Percentiles rank a stretch among this genome's conserved stretches.
Conservation (phyloP, 2,113 vertebrate genomes). For the Plecotus auritus region DNA sequence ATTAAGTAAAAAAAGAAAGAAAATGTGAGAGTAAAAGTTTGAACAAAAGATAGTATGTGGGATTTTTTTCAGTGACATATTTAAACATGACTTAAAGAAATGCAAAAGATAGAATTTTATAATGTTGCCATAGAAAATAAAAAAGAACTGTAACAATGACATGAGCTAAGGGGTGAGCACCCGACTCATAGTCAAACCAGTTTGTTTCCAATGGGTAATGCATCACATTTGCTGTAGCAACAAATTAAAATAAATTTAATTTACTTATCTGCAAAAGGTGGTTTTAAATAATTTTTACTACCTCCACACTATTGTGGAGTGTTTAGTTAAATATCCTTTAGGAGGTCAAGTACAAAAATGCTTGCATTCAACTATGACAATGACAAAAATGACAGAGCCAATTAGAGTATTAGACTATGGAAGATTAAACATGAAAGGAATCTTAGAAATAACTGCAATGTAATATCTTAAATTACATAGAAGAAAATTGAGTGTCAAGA, state of each 20-base stretch:
- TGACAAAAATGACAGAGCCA: constrained; percentile 45
- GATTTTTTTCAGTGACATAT: background rate
- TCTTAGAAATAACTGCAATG: constrained; percentile 19
- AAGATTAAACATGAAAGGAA: constrained; percentile 36
- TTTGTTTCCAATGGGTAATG: background rate
- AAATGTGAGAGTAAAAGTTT: background rate
- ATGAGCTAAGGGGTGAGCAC: background rate
- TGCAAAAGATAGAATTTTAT: background rate
- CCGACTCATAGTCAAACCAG: background rate
- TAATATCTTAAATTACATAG: constrained; percentile 15
- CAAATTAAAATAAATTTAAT: constrained; percentile 27
- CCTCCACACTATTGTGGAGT: background rate
- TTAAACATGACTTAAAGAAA: background rate
- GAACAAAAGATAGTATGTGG: background rate
- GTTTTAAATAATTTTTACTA: constrained; percentile 30
- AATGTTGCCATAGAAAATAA: background rate
- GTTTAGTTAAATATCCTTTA: constrained; percentile 26
- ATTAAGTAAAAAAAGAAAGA: background rate
- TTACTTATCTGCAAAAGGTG: background rate
- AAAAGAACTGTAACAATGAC: background rate
- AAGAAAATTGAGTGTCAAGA: constrained; percentile 37
- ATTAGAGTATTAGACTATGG: constrained; percentile 11
- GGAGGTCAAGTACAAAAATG: constrained; percentile 22
- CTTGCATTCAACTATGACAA: background rate
- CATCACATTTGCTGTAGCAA: background rate